These are phyloP conservation scores for Octodon degus DNA, from an alignment of 2,113 vertebrate genomes.

Conservation along the genomic window DNA sequence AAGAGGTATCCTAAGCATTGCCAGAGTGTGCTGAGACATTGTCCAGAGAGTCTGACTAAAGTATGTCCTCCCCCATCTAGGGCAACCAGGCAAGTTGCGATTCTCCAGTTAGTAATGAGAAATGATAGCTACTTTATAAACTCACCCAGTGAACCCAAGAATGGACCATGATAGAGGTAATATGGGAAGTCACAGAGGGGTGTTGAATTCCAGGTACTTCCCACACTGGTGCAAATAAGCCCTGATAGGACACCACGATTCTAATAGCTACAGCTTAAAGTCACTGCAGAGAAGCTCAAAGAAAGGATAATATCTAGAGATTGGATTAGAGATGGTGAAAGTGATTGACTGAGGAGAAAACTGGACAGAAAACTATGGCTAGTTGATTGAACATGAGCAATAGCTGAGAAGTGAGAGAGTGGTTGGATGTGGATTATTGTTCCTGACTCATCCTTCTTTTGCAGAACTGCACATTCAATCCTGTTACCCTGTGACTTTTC, in stretches of 20 bases:
- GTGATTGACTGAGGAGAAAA: not conserved
- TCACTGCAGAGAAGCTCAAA: not conserved
- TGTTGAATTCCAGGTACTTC: not conserved
- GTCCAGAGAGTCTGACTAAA: not conserved
- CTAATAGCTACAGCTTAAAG: not conserved
- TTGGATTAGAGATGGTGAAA: not conserved
- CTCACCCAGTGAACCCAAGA: not conserved
- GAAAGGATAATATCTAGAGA: not conserved
- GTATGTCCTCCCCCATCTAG: not conserved
- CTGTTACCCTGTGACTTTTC: not conserved
- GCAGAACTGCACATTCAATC: not conserved
- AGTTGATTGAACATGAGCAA: not conserved
- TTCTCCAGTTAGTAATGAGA: not conserved
- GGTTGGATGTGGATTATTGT: not conserved
- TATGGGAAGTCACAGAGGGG: not conserved
- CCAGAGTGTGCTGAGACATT: not conserved
- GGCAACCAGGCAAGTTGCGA: not conserved
- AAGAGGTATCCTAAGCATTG: not conserved
- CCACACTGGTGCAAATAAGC: not conserved
- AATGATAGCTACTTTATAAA: not conserved
- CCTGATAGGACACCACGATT: not conserved
- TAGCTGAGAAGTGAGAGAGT: not conserved
- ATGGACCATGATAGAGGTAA: no score
- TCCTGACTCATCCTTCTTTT: not conserved
- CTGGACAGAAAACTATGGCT: not conserved